Evolutionary conservation across 1,140 invertebrate species (phyloP), one percentile per base, ranked within the genome.

Genomic region (Formica exsecta): DNA sequence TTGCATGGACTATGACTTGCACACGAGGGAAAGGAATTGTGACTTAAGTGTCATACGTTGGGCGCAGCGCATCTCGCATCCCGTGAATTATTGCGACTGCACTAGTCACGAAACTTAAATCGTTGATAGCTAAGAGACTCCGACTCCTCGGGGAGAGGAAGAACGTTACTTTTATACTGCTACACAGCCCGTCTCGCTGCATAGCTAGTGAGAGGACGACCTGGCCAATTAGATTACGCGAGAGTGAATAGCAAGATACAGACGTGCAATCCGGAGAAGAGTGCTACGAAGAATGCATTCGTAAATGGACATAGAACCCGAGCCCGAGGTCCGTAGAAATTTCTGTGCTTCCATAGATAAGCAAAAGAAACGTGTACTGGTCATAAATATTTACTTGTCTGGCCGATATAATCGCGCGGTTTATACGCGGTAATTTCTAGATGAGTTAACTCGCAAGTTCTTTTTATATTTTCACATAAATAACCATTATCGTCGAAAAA

Each of bases 61-160:
- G 77, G 54, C 36, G 66, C 25, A 22, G 54, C 36, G 66, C 13
- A n/a, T 73, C 13, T 22, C 65, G 19, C 65, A 13, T 38, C 3
- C 29, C 25, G 54, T 74, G 38, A 83, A 73, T 83, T 48, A 71
- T 83, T 74, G 38, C 54, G 6, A 22, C 68, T 83, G 54, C 22
- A 74, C 66, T 29, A 59, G 62, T 77, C 75, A 77, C 75, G 19
- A 77, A 64, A 79, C 5, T 22, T 79, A 68, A 79, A 79, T 79
- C 62, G 44, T 51, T 51, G 76, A 71, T 71, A 29, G 41, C 41
- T 22, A 13, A 65, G 75, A 66, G 29, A 79, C 19, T 16, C 13
- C 22, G 25, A 22, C 32, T 66, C 44, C 32, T 38, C n/a, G 65
- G 29, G 41, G 29, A 48, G 11, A 11, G 11, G 16, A 11, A 4